Evolutionary conservation across 2,113 vertebrate species (phyloP).

Genomic region (Henicopernis longicauda): DNA sequence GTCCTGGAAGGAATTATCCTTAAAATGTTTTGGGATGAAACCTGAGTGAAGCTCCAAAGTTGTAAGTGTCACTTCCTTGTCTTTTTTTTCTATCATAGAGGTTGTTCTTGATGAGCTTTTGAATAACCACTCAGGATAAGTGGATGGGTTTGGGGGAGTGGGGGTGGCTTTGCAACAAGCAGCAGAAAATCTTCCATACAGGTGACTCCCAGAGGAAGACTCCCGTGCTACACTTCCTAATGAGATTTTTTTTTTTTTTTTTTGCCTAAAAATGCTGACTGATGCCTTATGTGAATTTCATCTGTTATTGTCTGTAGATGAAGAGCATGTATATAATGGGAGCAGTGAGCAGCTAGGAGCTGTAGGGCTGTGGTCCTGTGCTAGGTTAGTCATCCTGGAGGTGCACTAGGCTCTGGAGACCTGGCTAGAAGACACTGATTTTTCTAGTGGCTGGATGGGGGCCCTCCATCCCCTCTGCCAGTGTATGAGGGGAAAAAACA

Average conservation of each 20-base stretch:
- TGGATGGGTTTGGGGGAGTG: neutral
- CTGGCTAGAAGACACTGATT: neutral
- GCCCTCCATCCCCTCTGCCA: neutral
- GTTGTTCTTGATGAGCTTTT: neutral
- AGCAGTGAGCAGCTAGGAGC: neutral
- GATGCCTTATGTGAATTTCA: neutral
- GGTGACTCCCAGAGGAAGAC: neutral
- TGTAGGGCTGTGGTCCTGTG: too few relatives aligned
- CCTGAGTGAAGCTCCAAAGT: neutral
- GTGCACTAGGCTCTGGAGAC: neutral
- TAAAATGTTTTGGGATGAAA: neutral
- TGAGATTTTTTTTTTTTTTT: neutral
- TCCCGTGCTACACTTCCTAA: neutral
- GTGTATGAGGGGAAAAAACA: too few relatives aligned
- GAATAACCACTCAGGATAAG: neutral
- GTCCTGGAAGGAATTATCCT: neutral
- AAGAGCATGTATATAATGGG: accelerated
- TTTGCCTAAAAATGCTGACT: neutral
- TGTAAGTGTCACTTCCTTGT: neutral
- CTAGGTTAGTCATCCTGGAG: too few relatives aligned
- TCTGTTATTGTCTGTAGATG: too few relatives aligned
- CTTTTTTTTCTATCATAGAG: neutral
- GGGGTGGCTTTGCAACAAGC: neutral
- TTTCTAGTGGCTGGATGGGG: too few relatives aligned
- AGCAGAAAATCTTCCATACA: neutral